Evolutionary conservation across 2,888 invertebrate species (phyloP).

Genomic region (Scelioninae gen. 1): DNA sequence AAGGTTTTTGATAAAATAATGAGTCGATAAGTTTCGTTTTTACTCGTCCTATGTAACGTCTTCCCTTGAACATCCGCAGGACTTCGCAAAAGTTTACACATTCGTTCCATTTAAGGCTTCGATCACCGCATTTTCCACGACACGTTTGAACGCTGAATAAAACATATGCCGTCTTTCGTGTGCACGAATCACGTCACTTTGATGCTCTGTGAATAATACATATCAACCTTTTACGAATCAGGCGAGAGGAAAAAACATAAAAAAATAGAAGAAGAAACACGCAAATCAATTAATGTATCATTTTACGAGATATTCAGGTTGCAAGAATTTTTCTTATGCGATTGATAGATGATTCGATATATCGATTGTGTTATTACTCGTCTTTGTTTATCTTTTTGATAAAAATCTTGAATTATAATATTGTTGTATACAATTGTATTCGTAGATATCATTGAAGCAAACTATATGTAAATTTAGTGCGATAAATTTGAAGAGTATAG

Average conservation of each 20-base stretch:
- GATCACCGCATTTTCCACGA: slow-evolving; percentile 56
- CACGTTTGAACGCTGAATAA: slow-evolving; percentile 60
- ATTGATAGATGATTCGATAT: background rate
- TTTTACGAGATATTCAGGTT: background rate
- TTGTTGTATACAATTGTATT: no score
- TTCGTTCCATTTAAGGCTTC: slow-evolving; percentile 59
- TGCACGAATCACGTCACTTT: slow-evolving; percentile 64
- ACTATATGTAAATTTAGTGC: no score
- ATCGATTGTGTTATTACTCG: background rate
- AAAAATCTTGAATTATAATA: no score
- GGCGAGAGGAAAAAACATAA: slow-evolving; percentile 18
- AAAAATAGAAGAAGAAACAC: slow-evolving; percentile 17
- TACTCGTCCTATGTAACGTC: background rate
- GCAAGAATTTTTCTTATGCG: background rate
- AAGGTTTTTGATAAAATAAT: slow-evolving; percentile 15
- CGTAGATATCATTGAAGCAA: no score
- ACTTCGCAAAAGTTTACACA: slow-evolving; percentile 44
- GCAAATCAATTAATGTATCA: slow-evolving; percentile 33
- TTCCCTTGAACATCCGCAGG: slow-evolving; percentile 9
- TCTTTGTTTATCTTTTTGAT: background rate
- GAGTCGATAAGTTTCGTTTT: slow-evolving; percentile 8
- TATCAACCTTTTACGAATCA: slow-evolving; percentile 45
- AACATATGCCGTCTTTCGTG: slow-evolving; percentile 58
- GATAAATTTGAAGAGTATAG: no score
- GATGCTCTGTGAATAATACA: slow-evolving; percentile 59